phyloP scores from a whole-genome alignment of 2,113 vertebrate genomes.

The Trematocara zebra region DNA sequence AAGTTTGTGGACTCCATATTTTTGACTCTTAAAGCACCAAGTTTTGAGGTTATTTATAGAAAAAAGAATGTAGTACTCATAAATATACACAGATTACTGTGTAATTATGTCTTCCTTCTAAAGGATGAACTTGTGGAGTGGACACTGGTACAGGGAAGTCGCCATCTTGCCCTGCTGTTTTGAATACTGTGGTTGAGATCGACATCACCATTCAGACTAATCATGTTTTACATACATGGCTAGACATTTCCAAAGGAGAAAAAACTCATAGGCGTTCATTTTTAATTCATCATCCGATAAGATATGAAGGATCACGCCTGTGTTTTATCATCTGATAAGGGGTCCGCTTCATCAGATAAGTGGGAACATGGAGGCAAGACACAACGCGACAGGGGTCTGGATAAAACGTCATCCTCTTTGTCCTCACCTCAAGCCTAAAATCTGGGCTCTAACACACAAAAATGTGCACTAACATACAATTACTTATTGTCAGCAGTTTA shows the following conservation, averaged over 20 bases:
- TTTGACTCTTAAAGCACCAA: neutral
- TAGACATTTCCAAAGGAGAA: neutral
- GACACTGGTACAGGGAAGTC: neutral
- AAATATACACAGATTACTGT: neutral
- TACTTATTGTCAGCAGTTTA: neutral
- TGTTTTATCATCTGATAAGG: neutral
- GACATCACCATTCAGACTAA: neutral
- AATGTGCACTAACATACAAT: neutral
- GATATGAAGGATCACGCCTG: neutral
- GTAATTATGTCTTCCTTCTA: neutral
- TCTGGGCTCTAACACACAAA: neutral
- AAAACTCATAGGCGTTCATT: neutral
- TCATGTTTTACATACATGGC: neutral
- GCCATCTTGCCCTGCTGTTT: fast-evolving
- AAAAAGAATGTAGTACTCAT: neutral
- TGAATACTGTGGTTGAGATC: fast-evolving
- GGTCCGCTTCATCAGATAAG: neutral
- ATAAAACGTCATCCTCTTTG: neutral
- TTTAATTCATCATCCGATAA: neutral
- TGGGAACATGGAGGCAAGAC: neutral
- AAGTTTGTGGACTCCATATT: neutral
- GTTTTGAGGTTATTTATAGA: neutral
- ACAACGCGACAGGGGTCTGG: neutral
- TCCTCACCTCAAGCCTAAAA: neutral
- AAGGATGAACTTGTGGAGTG: neutral